Conservation (phyloP, 1,140 invertebrate genomes). For the Drosophila lacteicornis region DNA sequence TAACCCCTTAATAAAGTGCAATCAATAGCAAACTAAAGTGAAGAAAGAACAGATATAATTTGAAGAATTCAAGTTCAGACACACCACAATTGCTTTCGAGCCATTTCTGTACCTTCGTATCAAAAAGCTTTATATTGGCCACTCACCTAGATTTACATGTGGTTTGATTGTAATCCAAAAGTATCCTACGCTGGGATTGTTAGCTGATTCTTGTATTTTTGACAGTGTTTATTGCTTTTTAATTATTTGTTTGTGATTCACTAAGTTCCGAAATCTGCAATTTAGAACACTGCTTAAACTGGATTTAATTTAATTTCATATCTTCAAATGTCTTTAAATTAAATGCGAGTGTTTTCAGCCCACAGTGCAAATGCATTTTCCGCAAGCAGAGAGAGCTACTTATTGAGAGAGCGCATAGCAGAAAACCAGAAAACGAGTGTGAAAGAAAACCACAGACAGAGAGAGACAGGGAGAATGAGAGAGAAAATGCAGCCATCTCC, state of each 20-base stretch:
- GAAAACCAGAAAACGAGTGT: constrained; percentile 12
- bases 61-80: not conserved
- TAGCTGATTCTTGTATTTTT: constrained; percentile 3
- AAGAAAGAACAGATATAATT: too few relatives aligned
- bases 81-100: not conserved
- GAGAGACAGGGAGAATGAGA: constrained; percentile 10
- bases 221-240: constrained; percentile 24
- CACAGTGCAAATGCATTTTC: constrained; percentile 67
- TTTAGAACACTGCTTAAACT: constrained; percentile 11
- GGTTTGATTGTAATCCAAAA: constrained; percentile 41
- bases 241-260: constrained; percentile 11
- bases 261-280: constrained; percentile 42
- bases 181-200: not conserved
- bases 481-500: constrained; percentile 43
- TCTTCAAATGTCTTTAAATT: constrained; percentile 21
- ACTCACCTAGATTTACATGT: constrained; percentile 55
- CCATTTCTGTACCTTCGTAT: not conserved
- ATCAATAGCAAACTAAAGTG: too few relatives aligned
- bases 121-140: not conserved
- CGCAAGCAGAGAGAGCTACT: constrained; percentile 8
- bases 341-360: constrained; percentile 24
- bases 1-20: too few relatives aligned
- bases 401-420: not conserved
- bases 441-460: constrained; percentile 29
- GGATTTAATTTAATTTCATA: constrained; percentile 9